Percentiles rank a stretch among this genome's conserved stretches.
Conservation (phyloP, 2,888 invertebrate species). For the Machimus atricapillus region DNA sequence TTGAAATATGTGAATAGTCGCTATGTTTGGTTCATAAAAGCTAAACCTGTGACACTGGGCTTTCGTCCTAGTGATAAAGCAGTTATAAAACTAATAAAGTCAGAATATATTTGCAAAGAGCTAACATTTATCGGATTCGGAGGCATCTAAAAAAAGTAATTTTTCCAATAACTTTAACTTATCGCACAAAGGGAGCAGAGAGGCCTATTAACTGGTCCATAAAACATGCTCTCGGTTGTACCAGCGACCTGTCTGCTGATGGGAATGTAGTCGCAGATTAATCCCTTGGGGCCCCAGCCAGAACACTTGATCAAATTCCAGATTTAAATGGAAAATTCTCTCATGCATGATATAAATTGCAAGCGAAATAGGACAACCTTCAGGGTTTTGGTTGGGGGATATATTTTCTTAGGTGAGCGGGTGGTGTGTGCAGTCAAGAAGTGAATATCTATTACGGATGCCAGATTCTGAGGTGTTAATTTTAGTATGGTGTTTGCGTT, state of each 20-base stretch:
- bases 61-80: neutral
- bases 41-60: neutral
- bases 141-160: neutral
- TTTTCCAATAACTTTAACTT: neutral
- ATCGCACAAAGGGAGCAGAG: neutral
- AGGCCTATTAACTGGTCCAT: conserved; percentile 11
- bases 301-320: conserved; percentile 23
- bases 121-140: neutral
- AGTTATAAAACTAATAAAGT: neutral
- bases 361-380: neutral
- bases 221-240: neutral
- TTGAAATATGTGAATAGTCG: neutral
- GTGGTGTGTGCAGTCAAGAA: neutral
- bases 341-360: conserved; percentile 20
- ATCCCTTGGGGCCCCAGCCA: neutral
- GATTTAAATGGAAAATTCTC: conserved; percentile 24
- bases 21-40: neutral
- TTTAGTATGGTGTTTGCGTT: neutral
- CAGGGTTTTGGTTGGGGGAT: neutral
- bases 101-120: neutral
- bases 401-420: neutral
- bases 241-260: neutral
- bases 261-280: conserved; percentile 1
- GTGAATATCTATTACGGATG: neutral
- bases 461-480: neutral